These are phyloP conservation scores for Xyrichtys novacula DNA, from an alignment of 2,797 vertebrate species.

Conservation along the genomic window DNA sequence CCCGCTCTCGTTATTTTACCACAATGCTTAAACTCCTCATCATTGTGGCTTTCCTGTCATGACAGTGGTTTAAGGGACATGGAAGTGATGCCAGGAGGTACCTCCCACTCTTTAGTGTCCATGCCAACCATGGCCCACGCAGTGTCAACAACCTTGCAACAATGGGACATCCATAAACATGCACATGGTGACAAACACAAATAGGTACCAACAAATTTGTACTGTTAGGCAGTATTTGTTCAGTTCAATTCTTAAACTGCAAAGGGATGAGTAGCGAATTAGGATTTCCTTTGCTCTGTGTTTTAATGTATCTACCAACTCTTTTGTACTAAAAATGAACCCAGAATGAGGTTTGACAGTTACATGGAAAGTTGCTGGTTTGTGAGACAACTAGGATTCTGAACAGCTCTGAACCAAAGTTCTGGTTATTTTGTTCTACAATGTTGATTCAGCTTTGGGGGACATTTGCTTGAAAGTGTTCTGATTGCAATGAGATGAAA, in stretches of 20 bases:
- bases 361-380: too few relatives aligned
- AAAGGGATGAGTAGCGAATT: too few relatives aligned
- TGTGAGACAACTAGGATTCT: background rate
- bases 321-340: too few relatives aligned
- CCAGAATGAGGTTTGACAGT: too few relatives aligned
- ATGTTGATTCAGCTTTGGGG: background rate
- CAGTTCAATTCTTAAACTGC: too few relatives aligned
- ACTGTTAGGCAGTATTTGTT: background rate
- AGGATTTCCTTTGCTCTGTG: too few relatives aligned
- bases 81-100: constrained; percentile 55
- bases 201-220: background rate
- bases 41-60: constrained; percentile 69
- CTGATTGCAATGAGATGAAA: background rate
- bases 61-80: constrained; percentile 61
- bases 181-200: constrained; percentile 29
- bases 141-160: constrained; percentile 34
- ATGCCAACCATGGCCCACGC: constrained; percentile 47
- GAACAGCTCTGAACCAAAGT: background rate
- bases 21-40: constrained; percentile 66
- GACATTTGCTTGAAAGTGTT: background rate
- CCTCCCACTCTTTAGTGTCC: constrained; percentile 50
- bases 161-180: constrained; percentile 31
- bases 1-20: constrained; percentile 62
- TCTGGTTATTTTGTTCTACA: background rate
- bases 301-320: too few relatives aligned